phyloP scores from a whole-genome alignment of 1,140 invertebrate genomes.

The Prorops nasuta region DNA sequence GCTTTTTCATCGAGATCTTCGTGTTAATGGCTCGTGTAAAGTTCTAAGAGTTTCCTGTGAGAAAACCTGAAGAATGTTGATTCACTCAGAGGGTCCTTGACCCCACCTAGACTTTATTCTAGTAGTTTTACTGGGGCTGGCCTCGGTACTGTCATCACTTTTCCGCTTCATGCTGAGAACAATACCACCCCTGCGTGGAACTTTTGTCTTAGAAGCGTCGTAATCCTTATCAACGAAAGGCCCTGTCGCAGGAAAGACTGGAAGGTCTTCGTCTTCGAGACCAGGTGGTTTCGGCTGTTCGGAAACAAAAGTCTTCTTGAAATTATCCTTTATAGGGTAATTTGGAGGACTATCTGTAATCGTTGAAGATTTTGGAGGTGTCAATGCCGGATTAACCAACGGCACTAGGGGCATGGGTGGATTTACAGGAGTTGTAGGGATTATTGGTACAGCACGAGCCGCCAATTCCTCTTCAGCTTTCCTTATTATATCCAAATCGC shows the following conservation, averaged over 20 bases:
- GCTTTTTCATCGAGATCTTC: too few relatives aligned
- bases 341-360: neutral
- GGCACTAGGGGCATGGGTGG: neutral
- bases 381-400: neutral
- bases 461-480: constrained; percentile 62
- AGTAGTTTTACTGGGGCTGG: constrained; percentile 21
- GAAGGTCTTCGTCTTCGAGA: constrained; percentile 42
- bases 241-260: constrained; percentile 24
- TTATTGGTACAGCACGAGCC: constrained; percentile 40
- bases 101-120: constrained; percentile 48
- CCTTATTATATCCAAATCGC: constrained; percentile 58
- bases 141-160: constrained; percentile 17
- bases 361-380: neutral
- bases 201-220: constrained; percentile 21
- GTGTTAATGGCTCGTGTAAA: too few relatives aligned
- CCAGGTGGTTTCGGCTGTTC: constrained; percentile 46
- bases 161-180: constrained; percentile 46
- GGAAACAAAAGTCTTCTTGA: constrained; percentile 21
- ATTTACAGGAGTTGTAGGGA: constrained; percentile 2
- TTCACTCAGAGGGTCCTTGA: constrained; percentile 29
- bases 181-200: constrained; percentile 39
- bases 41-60: too few relatives aligned
- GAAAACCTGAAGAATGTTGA: too few relatives aligned
- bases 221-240: constrained; percentile 12
- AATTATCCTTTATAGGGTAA: constrained; percentile 8